Conservation (phyloP, 2,113 vertebrate genomes). For the Strix uralensis region DNA sequence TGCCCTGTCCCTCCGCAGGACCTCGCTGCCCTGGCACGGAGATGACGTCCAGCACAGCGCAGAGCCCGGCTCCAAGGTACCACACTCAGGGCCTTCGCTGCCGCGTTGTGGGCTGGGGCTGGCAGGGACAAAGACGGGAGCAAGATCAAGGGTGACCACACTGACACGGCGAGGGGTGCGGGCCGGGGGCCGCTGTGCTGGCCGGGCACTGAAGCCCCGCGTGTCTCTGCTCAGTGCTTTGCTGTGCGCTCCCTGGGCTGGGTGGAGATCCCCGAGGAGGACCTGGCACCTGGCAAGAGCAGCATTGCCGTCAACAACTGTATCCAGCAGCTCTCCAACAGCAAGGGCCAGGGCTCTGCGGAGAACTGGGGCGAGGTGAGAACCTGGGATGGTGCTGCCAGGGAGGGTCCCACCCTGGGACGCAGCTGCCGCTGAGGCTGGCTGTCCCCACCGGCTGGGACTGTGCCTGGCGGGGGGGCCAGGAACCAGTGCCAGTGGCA, state of each 20-base stretch:
- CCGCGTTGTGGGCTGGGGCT: background rate
- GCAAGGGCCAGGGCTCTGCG: conserved; percentile 74
- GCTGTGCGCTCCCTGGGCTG: conserved; percentile 93
- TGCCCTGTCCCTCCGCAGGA: conserved; percentile 47
- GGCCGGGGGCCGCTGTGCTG: background rate
- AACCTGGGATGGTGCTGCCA: background rate
- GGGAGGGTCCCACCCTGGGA: background rate
- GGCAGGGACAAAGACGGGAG: background rate
- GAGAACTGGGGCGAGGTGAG: conserved; percentile 87
- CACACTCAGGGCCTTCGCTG: background rate
- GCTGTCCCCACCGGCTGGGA: background rate
- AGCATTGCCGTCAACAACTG: conserved; percentile 94
- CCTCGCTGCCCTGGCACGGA: conserved; percentile 75
- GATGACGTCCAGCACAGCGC: conserved; percentile 76
- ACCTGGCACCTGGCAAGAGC: conserved; percentile 92
- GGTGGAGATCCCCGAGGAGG: conserved; percentile 96
- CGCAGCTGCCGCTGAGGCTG: background rate
- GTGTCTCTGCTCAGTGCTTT: conserved; percentile 81
- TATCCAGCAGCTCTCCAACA: conserved; percentile 94
- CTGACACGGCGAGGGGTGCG: accelerated
- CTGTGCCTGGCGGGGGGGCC: accelerated
- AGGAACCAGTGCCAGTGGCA: background rate
- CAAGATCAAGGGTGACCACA: background rate
- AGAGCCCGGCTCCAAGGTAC: conserved; percentile 87
- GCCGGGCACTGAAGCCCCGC: background rate